Evolutionary conservation across 2,797 vertebrate species (phyloP).

Genomic region (Danionella dracula): DNA sequence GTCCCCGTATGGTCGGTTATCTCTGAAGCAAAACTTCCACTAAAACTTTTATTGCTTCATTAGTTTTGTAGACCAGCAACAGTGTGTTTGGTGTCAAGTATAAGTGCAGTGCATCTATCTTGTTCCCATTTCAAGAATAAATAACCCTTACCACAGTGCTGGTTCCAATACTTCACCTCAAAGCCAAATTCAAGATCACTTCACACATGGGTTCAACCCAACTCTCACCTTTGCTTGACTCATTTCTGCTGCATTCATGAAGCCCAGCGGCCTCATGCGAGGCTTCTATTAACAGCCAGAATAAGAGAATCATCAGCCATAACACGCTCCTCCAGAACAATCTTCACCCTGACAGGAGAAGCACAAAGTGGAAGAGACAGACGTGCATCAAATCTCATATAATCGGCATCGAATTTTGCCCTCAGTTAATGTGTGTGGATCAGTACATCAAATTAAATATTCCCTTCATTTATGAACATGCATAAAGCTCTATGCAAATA

Average conservation of each 20-base stretch:
- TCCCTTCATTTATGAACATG: background rate
- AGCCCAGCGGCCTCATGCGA: background rate
- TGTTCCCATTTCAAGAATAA: constrained; percentile 5
- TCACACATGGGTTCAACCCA: constrained; percentile 6
- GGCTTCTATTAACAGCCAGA: constrained; percentile 21
- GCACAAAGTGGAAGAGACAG: background rate
- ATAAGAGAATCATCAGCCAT: background rate
- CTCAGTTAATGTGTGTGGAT: background rate
- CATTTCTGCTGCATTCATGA: constrained; percentile 18
- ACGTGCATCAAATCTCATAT: background rate
- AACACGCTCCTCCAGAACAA: background rate
- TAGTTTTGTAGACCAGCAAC: background rate
- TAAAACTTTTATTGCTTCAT: background rate
- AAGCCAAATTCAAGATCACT: constrained; percentile 14
- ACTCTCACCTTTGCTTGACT: constrained; percentile 15
- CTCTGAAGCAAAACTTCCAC: background rate
- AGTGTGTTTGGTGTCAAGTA: background rate
- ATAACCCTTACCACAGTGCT: constrained; percentile 12
- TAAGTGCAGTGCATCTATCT: background rate
- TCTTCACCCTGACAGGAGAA: background rate
- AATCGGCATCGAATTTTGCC: background rate
- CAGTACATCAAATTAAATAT: background rate
- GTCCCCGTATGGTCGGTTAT: background rate
- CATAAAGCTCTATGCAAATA: constrained; percentile 19
- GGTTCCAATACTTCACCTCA: background rate